These are phyloP conservation scores for Onchidella celtica DNA, from an alignment of 2,888 invertebrate genomes.

Conservation along the genomic window DNA sequence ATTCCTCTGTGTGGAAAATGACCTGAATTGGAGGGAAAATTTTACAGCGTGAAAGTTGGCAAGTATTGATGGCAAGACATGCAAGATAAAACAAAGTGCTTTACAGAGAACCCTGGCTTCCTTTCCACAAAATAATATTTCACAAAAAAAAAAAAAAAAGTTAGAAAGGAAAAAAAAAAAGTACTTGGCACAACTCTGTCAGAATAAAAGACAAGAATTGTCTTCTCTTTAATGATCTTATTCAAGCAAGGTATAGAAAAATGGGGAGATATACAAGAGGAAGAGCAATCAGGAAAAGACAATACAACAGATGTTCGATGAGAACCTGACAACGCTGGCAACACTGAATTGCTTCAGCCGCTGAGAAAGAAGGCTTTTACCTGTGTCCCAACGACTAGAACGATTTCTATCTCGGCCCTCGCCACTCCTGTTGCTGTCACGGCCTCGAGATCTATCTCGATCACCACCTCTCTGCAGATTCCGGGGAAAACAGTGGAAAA, in stretches of 20 bases:
- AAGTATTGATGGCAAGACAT: neutral
- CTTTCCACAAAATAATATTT: too few species aligned
- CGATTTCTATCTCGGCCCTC: constrained; percentile 49
- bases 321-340: constrained; percentile 23
- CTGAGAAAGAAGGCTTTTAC: constrained; percentile 46
- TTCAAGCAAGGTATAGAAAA: too few species aligned
- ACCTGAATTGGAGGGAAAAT: neutral
- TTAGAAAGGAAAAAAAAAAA: too few species aligned
- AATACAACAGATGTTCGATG: neutral
- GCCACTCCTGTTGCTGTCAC: constrained; percentile 48
- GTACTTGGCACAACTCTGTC: too few species aligned
- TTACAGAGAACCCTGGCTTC: too few species aligned
- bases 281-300: neutral
- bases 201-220: too few species aligned
- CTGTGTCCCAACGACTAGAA: constrained; percentile 50
- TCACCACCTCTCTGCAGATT: constrained; percentile 42
- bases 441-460: constrained; percentile 43
- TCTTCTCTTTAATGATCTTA: neutral
- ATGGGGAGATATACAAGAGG: neutral
- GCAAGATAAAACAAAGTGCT: neutral
- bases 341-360: constrained; percentile 36
- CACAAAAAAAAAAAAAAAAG: too few species aligned
- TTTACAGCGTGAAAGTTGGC: neutral
- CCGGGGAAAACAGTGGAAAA: constrained; percentile 2
- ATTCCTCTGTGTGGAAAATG: neutral